Percentiles rank a stretch among this genome's conserved stretches.
Conservation (phyloP, 2,888 invertebrate genomes). For the Xanthia icteritia region DNA sequence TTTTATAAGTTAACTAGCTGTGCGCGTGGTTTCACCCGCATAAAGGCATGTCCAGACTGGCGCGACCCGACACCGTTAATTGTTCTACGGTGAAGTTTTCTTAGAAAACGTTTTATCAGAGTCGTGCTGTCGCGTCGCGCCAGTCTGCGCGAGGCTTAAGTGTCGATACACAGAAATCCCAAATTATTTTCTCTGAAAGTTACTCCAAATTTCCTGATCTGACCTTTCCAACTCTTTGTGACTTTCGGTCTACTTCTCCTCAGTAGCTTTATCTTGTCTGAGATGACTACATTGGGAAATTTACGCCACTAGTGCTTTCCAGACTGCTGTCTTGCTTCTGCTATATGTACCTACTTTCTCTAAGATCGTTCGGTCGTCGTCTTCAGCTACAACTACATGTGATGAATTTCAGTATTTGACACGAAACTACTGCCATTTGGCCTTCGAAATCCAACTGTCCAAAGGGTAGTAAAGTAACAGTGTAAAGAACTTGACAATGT, state of each 20-base stretch:
- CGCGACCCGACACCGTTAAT: no score
- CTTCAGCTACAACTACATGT: background rate
- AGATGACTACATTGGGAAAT: background rate
- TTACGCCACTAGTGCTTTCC: background rate
- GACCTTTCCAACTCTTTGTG: background rate
- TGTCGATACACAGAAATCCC: no score
- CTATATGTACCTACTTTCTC: background rate
- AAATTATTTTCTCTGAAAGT: background rate
- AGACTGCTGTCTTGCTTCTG: background rate
- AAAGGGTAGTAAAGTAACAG: background rate
- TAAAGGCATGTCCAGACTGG: no score
- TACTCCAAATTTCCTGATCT: background rate
- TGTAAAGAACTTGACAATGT: background rate
- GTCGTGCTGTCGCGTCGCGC: no score
- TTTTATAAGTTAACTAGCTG: no score
- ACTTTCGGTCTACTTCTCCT: background rate
- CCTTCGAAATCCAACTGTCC: background rate
- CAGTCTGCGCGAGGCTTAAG: no score
- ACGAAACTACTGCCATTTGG: background rate
- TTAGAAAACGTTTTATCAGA: no score
- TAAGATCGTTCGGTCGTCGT: background rate
- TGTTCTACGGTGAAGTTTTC: no score
- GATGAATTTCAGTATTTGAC: background rate
- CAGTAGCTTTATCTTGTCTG: background rate
- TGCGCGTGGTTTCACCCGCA: no score